Evolutionary conservation across 1,140 invertebrate species (phyloP).

Genomic region (Cotesia vestalis): DNA sequence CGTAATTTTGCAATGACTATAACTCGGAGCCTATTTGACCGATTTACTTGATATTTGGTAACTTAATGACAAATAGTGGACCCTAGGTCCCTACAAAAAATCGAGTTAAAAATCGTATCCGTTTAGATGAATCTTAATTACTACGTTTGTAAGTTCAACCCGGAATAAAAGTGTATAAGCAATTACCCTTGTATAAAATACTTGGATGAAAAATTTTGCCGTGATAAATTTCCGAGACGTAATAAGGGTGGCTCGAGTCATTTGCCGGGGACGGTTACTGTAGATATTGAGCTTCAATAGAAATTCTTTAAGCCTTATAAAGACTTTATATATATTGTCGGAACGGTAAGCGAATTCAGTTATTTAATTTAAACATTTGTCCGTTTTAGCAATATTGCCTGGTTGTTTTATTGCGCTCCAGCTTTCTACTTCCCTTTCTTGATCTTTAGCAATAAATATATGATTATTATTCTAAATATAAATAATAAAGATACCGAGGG

Average conservation of each 20-base stretch:
- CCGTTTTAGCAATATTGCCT: conserved; percentile 13
- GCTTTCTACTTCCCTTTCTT: neutral
- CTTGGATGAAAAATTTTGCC: conserved; percentile 49
- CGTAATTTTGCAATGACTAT: too few species aligned
- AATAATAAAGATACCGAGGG: neutral
- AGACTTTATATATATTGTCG: conserved; percentile 11
- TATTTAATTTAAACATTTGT: conserved; percentile 55
- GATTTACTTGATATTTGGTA: too few species aligned
- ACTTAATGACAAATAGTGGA: too few species aligned
- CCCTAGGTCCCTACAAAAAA: too few species aligned
- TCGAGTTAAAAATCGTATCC: too few species aligned
- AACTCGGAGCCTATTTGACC: too few species aligned
- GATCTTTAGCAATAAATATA: neutral
- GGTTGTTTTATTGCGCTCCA: too few species aligned
- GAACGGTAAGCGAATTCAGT: neutral
- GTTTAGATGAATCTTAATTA: too few species aligned
- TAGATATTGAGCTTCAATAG: conserved; percentile 54
- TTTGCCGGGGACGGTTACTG: conserved; percentile 46
- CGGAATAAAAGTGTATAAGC: conserved; percentile 21
- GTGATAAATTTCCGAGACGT: conserved; percentile 54
- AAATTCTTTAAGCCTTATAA: conserved; percentile 51
- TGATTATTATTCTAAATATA: neutral
- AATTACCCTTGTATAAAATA: conserved; percentile 56
- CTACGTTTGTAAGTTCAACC: too few species aligned
- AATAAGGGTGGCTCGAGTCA: conserved; percentile 59